Conservation (phyloP, 2,797 vertebrate species). For the Rhincodon typus region DNA sequence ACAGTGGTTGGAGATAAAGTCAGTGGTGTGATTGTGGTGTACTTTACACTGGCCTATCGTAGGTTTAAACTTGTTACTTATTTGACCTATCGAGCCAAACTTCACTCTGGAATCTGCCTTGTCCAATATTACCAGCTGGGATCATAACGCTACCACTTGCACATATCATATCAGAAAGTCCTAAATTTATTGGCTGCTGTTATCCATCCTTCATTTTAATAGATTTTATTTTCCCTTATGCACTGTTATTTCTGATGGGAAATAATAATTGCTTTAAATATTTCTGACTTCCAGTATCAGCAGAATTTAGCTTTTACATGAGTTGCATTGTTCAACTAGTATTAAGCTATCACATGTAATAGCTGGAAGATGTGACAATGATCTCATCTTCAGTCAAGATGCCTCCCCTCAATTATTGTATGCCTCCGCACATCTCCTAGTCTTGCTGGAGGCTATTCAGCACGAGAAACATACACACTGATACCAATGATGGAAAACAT, state of each 20-base stretch:
- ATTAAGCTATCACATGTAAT: not conserved
- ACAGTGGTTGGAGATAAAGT: too few species aligned
- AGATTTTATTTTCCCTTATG: not conserved
- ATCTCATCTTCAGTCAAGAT: not conserved
- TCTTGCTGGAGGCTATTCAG: not conserved
- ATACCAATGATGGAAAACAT: not conserved
- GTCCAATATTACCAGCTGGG: too few species aligned
- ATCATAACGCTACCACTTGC: not conserved
- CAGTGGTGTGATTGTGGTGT: too few species aligned
- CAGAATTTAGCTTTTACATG: not conserved
- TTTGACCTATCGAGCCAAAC: too few species aligned
- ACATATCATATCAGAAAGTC: not conserved
- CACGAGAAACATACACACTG: not conserved
- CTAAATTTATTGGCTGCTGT: not conserved
- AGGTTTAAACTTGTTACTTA: too few species aligned
- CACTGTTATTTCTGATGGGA: not conserved
- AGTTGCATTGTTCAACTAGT: not conserved
- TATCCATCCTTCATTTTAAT: not conserved
- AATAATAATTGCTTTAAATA: too few species aligned
- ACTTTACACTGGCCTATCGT: too few species aligned
- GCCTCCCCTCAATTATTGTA: not conserved
- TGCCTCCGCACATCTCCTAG: not conserved
- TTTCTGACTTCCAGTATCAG: too few species aligned
- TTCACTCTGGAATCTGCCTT: too few species aligned
- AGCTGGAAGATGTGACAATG: not conserved